A percentile compares a stretch with the other conserved stretches of the same genome.
These are phyloP conservation scores for Agrilus biguttatus DNA, from an alignment of 2,888 invertebrate genomes.

Conservation along the genomic window DNA sequence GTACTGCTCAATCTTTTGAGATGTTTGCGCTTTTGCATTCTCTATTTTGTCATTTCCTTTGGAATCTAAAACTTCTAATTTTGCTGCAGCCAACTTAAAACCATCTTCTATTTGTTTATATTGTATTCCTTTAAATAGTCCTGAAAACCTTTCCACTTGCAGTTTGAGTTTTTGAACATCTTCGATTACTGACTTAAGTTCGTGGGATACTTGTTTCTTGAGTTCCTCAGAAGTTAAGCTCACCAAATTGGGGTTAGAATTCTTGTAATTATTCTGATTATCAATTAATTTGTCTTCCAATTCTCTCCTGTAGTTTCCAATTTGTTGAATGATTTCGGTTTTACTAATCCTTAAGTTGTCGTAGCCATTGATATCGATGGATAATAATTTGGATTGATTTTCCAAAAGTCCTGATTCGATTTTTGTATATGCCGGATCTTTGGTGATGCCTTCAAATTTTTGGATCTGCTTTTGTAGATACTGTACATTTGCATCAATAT, in stretches of 20 bases:
- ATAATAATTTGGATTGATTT: conserved; percentile 5
- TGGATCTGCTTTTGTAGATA: conserved; percentile 8
- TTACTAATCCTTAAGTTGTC: conserved; percentile 4
- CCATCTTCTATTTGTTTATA: conserved; percentile 10
- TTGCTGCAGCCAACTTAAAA: conserved; percentile 5
- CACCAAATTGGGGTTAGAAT: conserved; percentile 1
- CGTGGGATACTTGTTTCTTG: conserved; percentile 3
- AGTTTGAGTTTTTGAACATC: conserved; percentile 11
- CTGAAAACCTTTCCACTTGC: conserved; percentile 12
- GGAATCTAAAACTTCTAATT: conserved; percentile 6
- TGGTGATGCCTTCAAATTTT: conserved; percentile 5
- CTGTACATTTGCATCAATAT: conserved; percentile 7
- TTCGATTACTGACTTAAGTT: conserved; percentile 9
- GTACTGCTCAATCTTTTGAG: conserved; percentile 11
- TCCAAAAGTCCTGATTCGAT: conserved; percentile 6
- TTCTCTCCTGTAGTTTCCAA: conserved; percentile 6
- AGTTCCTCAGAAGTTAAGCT: not conserved
- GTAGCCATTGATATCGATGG: conserved; percentile 1
- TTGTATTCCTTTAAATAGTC: conserved; percentile 9
- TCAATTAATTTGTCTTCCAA: conserved; percentile 7
- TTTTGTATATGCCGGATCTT: conserved; percentile 6
- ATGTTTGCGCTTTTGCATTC: conserved; percentile 8
- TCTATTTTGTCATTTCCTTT: conserved; percentile 8
- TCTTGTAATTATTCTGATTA: conserved; percentile 7
- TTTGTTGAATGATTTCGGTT: conserved; percentile 7